These are phyloP conservation scores for Montifringilla adamsi DNA, from an alignment of 2,113 vertebrate species.

Conservation along the genomic window DNA sequence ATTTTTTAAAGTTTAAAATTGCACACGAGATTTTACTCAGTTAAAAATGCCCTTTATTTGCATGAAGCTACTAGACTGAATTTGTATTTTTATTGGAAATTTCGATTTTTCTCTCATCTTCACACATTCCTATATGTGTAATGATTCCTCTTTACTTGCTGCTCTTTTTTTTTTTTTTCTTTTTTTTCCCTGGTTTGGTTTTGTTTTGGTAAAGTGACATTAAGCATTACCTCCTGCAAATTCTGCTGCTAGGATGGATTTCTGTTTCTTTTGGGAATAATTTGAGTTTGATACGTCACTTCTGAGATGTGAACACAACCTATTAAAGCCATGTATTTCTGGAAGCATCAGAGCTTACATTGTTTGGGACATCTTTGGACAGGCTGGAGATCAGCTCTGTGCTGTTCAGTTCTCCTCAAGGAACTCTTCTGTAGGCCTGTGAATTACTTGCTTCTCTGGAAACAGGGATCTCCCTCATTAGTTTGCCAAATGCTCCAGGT, in stretches of 20 bases:
- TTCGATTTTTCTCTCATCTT: not conserved
- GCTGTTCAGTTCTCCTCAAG: not conserved
- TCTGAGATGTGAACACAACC: fast-evolving
- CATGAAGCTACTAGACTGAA: not conserved
- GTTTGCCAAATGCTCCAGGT: not conserved
- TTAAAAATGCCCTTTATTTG: not conserved
- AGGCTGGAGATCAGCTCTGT: not conserved
- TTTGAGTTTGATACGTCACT: not conserved
- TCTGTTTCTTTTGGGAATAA: not conserved
- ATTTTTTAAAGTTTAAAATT: not conserved
- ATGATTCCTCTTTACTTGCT: not conserved
- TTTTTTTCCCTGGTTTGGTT: not conserved
- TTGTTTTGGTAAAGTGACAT: not conserved
- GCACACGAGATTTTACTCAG: not conserved
- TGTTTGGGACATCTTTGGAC: not conserved
- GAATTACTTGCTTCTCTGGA: not conserved
- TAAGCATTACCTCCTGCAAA: not conserved
- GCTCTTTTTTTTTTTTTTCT: not conserved
- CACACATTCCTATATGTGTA: not conserved
- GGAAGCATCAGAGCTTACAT: not conserved
- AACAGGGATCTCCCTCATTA: not conserved
- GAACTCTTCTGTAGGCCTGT: not conserved
- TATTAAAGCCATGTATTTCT: not conserved
- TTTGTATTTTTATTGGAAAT: not conserved
- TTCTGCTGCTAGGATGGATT: not conserved